Evolutionary conservation across 2,888 invertebrate genomes (phyloP).

Genomic region (Antitype chi): DNA sequence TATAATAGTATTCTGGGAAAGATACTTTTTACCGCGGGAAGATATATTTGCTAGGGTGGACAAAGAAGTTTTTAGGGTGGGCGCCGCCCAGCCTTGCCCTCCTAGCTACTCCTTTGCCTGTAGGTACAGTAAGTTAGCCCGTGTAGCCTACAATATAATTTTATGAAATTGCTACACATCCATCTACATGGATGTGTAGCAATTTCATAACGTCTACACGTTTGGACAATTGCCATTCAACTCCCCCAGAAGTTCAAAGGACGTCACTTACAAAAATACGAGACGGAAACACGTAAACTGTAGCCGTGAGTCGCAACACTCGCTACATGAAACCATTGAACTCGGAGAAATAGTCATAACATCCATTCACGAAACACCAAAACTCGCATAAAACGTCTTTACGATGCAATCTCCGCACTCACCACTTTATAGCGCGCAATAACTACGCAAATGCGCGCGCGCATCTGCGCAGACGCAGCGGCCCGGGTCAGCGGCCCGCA

Average conservation of each 20-base stretch:
- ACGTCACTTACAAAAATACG: background rate
- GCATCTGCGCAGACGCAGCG: constrained; percentile 46
- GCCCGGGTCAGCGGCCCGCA: constrained; percentile 59
- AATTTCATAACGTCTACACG: too few relatives aligned
- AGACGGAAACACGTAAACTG: background rate
- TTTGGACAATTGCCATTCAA: background rate
- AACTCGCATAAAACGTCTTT: constrained; percentile 56
- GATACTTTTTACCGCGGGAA: too few relatives aligned
- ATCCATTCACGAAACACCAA: constrained; percentile 43
- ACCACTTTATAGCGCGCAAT: constrained; percentile 48
- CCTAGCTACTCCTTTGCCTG: too few relatives aligned
- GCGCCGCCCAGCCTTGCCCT: too few relatives aligned
- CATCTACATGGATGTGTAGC: too few relatives aligned
- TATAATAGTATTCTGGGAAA: too few relatives aligned
- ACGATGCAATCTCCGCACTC: constrained; percentile 57
- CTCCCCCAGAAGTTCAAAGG: background rate
- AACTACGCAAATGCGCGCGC: constrained; percentile 44
- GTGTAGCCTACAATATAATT: background rate
- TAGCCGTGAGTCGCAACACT: background rate
- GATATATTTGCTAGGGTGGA: too few relatives aligned
- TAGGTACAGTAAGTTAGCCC: background rate
- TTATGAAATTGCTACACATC: background rate
- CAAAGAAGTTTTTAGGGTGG: too few relatives aligned
- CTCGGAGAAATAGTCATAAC: constrained; percentile 39
- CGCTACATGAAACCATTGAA: constrained; percentile 24